Conservation (phyloP, 2,888 invertebrate genomes). For the Drosophila neotestacea region DNA sequence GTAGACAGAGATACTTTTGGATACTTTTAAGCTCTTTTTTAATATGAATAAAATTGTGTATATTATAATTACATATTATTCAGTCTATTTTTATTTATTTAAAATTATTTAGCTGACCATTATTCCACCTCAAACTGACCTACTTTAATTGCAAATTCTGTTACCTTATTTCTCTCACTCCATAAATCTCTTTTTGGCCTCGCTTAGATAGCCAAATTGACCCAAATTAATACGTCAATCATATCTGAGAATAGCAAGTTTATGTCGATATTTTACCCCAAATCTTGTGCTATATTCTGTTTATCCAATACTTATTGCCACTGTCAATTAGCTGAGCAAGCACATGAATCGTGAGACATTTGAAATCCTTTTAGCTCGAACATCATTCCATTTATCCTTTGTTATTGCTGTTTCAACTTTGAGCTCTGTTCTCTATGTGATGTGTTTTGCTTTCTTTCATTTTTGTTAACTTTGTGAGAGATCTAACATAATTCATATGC, state of each 20-base stretch:
- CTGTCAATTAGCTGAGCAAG: constrained; percentile 60
- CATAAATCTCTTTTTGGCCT: constrained; percentile 10
- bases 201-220: constrained; percentile 40
- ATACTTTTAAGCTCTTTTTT: constrained; percentile 21
- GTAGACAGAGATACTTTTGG: not conserved
- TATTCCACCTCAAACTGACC: no score
- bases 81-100: no score
- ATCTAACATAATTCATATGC: constrained; percentile 57
- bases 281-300: constrained; percentile 1
- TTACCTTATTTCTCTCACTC: not conserved
- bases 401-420: constrained; percentile 39
- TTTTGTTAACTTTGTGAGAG: constrained; percentile 11
- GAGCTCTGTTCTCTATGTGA: constrained; percentile 16
- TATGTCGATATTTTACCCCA: not conserved
- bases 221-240: constrained; percentile 45
- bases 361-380: constrained; percentile 45
- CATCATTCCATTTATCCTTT: constrained; percentile 44
- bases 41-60: no score
- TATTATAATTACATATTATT: no score
- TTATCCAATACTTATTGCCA: constrained; percentile 23
- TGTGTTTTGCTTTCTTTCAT: constrained; percentile 10
- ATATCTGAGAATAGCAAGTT: constrained; percentile 1
- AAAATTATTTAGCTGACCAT: no score
- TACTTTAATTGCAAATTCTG: no score
- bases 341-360: constrained; percentile 55